Evolutionary conservation across 1,140 invertebrate species (phyloP), one percentile per base, ranked within the genome.

Genomic region (Conus ventricosus): DNA sequence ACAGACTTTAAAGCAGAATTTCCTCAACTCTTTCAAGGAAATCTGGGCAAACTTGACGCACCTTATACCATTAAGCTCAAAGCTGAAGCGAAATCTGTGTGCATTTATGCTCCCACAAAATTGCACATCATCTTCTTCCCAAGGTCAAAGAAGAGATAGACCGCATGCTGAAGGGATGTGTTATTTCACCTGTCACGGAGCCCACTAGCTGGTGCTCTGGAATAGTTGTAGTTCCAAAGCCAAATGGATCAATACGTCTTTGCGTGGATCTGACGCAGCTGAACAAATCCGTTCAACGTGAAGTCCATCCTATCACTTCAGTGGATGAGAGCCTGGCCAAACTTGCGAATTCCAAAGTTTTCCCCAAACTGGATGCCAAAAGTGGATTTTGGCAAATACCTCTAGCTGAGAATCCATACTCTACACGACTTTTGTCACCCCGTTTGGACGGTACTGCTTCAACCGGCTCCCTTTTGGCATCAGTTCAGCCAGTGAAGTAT

Each of bases 221-320:
- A 39, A 39, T 39, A 39, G 39, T 39, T 39, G 75, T 23, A 76
- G 85, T 25, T 67, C 63, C 20, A 3, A 90, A 91, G 54, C 63
- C 54, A 27, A 89, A 89, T 78, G 90, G 88, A 3, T 71, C 54
- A 6, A 57, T 91, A 2, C 15, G 91, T 51, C 90, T 92, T 13
- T 92, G 91, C 55, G 75, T 89, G n/a, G 15, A 89, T 92, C 57
- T 67, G 76, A 2, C n/a, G 90, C 85, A 84, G 90, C 15, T 57
- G 92, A 0, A 55, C 80, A 63, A 88, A 88, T 5, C 57, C n/a
- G n/a, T 39, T 39, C 39, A 39, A 39, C 39, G 39, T 39, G 39
- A 39, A 39, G 39, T 39, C 39, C 39, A 39, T 39, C 39, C 39
- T 39, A 39, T 39, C 0, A 39, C 39, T 39, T 39, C 39, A 39